A percentile compares a stretch with the other conserved stretches of the same genome.
These are phyloP conservation scores for Caenorhabditis japonica DNA, from an alignment of 2,888 invertebrate species.

Conservation along the genomic window DNA sequence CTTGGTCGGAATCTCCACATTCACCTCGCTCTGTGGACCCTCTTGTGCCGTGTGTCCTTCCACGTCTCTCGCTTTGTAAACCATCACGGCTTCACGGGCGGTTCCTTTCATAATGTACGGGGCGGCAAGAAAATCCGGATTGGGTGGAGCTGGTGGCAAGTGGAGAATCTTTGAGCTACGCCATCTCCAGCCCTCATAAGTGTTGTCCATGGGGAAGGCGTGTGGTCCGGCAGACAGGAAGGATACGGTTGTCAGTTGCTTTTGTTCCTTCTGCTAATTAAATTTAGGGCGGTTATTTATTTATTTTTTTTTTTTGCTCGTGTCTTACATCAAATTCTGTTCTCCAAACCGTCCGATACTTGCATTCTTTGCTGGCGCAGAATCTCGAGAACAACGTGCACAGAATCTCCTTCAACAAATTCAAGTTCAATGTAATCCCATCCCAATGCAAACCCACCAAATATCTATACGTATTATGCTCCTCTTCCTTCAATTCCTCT, in stretches of 20 bases:
- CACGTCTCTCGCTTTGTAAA: too few species aligned
- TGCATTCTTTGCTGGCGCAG: constrained; percentile 41
- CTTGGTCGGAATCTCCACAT: too few species aligned
- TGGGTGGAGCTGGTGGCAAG: too few species aligned
- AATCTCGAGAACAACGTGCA: constrained; percentile 41
- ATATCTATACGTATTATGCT: neutral
- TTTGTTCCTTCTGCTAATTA: constrained; percentile 27
- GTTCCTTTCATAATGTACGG: too few species aligned
- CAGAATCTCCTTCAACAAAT: constrained; percentile 43
- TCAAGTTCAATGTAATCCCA: neutral
- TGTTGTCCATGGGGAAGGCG: constrained; percentile 31
- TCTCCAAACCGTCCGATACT: constrained; percentile 51
- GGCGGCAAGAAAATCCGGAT: too few species aligned
- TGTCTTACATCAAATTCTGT: constrained; percentile 48
- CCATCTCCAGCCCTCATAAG: constrained; percentile 16
- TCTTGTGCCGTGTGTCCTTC: too few species aligned
- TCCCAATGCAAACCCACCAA: too few species aligned
- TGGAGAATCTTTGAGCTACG: neutral
- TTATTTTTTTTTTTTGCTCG: neutral
- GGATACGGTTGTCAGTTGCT: neutral
- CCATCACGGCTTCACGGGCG: too few species aligned
- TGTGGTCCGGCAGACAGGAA: constrained; percentile 5
- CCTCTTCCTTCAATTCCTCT: neutral
- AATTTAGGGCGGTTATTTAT: neutral
- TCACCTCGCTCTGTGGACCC: too few species aligned